These are phyloP conservation scores for Passer montanus DNA, from an alignment of 2,113 vertebrate genomes.

Conservation along the genomic window DNA sequence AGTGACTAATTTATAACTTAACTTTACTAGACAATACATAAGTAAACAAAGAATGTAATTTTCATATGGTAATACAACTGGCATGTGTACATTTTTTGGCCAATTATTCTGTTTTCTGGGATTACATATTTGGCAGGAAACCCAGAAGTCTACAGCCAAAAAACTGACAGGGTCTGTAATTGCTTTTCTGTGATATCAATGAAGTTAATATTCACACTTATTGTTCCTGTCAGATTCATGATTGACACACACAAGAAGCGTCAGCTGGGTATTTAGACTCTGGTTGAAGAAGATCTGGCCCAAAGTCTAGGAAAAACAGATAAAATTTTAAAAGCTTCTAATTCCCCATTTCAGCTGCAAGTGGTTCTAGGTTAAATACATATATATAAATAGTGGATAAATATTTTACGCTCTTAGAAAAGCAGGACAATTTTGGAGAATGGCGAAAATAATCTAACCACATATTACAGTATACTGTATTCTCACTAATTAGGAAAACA, in stretches of 20 bases:
- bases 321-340: neutral
- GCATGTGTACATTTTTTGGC: neutral
- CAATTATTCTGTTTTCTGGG: neutral
- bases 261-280: neutral
- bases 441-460: neutral
- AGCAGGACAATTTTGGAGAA: neutral
- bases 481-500: neutral
- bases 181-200: slow-evolving; percentile 12
- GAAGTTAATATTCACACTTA: slow-evolving; percentile 2
- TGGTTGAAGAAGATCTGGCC: neutral
- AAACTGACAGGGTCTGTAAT: neutral
- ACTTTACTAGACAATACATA: neutral
- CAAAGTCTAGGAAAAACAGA: neutral
- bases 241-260: neutral
- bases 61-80: neutral
- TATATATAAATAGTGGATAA: neutral
- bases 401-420: neutral
- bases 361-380: neutral
- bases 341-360: neutral
- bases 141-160: neutral
- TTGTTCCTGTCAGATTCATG: slow-evolving; percentile 4
- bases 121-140: slow-evolving; percentile 38
- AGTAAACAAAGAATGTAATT: neutral
- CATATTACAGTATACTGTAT: neutral
- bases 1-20: neutral